Base-by-base conservation (phyloP, 2,888 invertebrate species). In the Drosophila pegasa region DNA sequence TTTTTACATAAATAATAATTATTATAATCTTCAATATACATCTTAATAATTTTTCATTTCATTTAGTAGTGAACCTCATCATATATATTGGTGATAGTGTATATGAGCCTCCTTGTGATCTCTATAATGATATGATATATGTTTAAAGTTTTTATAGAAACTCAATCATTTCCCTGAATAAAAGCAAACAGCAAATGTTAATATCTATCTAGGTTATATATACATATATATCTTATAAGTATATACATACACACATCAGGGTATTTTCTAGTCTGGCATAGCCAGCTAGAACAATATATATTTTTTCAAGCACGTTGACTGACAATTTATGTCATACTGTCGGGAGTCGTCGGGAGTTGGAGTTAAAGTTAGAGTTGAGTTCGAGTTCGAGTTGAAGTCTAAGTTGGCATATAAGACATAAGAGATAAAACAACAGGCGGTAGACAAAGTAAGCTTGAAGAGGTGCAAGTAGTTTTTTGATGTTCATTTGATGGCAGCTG, bases 311-410 rank as follows among this genome's bases (percentile, higher is more conserved):
- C 51, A 43, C 43, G 40, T 41, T 75, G 51, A 45, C 69, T 56
- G 60, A 64, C 76, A 82, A 67, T 65, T 72, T 70, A 73, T 83
- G 65, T 55, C 67, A 76, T 45, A 35, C 47, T 43, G 25, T 2
- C 10, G 43, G 57, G 8, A 69, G 68, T 47, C 38, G 50, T 18
- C 18, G 33, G 10, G 41, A 35, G 55, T 61, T 50, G 38, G 35
- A 48, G 37, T 54, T 52, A 8, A 9, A 41, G 38, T 20, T 10
- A 7, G 2, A 40, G 20, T 14, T 41, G 9, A 43, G 45, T 43
- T 25, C 2, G 2, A 41, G 14, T 22, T 41, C 3, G 9, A 41
- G 14, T n/a, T 41, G 20, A 25, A 37, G 57, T 61, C 40, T 25
- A 29, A 50, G 43, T 45, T 56, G 38, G 29, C 33, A 56, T 63